Evolutionary conservation across 2,888 invertebrate genomes (phyloP).

Genomic region (Melanostoma mellinum): DNA sequence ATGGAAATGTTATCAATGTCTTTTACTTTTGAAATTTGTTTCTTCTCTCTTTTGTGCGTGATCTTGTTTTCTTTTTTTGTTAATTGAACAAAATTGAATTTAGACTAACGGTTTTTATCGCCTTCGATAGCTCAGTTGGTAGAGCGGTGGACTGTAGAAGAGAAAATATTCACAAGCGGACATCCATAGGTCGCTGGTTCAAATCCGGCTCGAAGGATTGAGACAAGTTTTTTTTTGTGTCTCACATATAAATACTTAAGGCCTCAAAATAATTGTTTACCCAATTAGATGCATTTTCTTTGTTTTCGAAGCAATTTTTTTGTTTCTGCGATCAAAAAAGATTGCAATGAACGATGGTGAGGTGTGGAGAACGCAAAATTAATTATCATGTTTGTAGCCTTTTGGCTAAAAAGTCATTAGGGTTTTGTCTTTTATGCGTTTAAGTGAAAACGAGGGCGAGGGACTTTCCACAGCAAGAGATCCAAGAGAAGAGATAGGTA

Average conservation of each 20-base stretch:
- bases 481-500: too few species aligned
- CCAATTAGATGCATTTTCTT: neutral
- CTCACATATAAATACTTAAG: neutral
- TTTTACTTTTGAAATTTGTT: neutral
- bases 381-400: too few species aligned
- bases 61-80: neutral
- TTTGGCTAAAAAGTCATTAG: too few species aligned
- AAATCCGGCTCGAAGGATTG: slow-evolving; percentile 75
- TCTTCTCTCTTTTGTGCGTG: neutral
- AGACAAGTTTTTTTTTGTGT: slow-evolving; percentile 14
- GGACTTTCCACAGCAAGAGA: too few species aligned
- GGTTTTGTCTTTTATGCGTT: too few species aligned
- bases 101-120: slow-evolving; percentile 14
- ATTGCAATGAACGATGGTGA: too few species aligned
- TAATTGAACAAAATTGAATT: neutral
- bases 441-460: too few species aligned
- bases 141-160: slow-evolving; percentile 73
- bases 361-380: too few species aligned
- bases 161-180: slow-evolving; percentile 45
- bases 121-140: slow-evolving; percentile 73
- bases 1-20: neutral
- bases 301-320: neutral
- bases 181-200: slow-evolving; percentile 76
- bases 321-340: too few species aligned
- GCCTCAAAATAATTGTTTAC: neutral